phyloP scores from a whole-genome alignment of 1,140 invertebrate species.

The Scaptomyza hsui region DNA sequence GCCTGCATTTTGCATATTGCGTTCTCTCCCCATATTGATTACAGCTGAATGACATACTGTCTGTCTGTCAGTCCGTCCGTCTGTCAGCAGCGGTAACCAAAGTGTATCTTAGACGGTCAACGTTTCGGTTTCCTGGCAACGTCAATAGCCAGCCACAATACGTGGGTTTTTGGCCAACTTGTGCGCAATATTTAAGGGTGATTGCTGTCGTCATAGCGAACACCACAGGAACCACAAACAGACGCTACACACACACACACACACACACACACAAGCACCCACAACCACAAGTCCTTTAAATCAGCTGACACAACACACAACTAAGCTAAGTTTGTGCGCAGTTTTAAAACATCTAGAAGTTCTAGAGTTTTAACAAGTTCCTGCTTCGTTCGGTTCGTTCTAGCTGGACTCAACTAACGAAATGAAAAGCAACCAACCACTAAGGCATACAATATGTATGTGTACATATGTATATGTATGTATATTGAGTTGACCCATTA shows the following conservation, averaged over 20 bases:
- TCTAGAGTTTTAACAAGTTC: neutral
- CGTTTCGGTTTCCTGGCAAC: conserved; percentile 13
- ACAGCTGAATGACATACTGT: conserved; percentile 10
- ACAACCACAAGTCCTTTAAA: neutral
- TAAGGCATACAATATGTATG: neutral
- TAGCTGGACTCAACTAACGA: neutral
- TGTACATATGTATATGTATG: neutral
- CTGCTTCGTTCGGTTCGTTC: neutral
- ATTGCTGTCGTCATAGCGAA: conserved; percentile 11
- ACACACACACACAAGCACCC: neutral
- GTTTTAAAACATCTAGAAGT: neutral
- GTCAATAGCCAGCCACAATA: neutral
- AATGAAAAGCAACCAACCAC: conserved; percentile 1
- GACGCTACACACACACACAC: neutral
- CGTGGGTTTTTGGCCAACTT: conserved; percentile 17
- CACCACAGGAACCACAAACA: neutral
- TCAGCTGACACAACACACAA: neutral
- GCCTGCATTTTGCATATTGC: conserved; percentile 23
- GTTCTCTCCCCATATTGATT: conserved; percentile 17
- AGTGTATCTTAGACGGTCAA: conserved; percentile 7
- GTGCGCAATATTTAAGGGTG: conserved; percentile 9
- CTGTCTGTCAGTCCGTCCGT: too few relatives aligned
- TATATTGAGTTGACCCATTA: conserved; percentile 18
- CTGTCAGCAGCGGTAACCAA: conserved; percentile 5
- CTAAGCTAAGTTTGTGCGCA: neutral